Evolutionary conservation across 1,140 invertebrate species (phyloP).

Genomic region (Branchinecta lynchi): DNA sequence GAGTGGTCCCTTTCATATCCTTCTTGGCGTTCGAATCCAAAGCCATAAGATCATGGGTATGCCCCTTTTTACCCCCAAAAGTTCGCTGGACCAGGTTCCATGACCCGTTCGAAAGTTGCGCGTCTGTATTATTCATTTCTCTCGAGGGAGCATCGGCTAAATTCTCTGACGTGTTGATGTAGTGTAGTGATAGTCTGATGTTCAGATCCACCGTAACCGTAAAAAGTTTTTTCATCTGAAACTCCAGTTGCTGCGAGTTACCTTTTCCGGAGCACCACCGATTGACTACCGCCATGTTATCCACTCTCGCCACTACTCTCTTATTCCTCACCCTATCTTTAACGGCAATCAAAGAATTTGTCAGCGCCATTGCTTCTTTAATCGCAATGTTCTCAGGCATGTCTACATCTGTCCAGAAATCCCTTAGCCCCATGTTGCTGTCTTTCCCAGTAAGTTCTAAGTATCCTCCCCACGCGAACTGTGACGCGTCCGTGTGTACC

Average conservation of each 20-base stretch:
- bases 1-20: background rate
- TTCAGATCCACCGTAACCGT: background rate
- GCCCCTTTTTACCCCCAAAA: background rate
- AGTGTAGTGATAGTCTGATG: background rate
- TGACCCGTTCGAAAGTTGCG: background rate
- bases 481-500: no score
- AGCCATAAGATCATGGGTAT: background rate
- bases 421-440: no score
- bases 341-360: no score
- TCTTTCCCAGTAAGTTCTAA: no score
- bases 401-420: no score
- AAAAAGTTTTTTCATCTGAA: background rate
- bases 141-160: background rate
- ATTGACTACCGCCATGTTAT: background rate
- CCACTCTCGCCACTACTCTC: background rate
- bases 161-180: background rate
- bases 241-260: background rate
- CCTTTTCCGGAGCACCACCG: background rate
- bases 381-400: no score
- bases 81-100: background rate
- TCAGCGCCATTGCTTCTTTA: no score
- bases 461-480: no score
- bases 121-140: background rate
- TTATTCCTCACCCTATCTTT: no score
- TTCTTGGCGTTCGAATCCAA: background rate